Percentiles rank a stretch among this genome's conserved stretches.
Evolutionary conservation across 1,140 invertebrate species (phyloP).

Genomic region (Parapsyche elsis): DNA sequence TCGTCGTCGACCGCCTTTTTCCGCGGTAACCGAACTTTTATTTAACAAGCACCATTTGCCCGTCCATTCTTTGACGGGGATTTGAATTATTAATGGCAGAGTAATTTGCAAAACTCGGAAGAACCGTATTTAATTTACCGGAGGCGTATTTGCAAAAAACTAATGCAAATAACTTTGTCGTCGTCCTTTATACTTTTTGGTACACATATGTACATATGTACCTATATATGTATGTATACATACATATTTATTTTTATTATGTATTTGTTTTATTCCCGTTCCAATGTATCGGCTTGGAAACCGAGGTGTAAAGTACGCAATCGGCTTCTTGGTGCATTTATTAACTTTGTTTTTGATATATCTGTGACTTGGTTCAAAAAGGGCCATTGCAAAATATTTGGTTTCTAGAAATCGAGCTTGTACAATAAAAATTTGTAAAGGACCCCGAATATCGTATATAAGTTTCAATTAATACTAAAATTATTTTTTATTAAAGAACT

Average conservation of each 20-base stretch:
- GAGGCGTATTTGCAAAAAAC: slow-evolving; percentile 29
- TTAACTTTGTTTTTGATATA: too few relatives aligned
- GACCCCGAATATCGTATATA: too few relatives aligned
- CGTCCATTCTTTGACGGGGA: slow-evolving; percentile 27
- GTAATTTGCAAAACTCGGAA: slow-evolving; percentile 24
- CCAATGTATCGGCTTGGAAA: not conserved
- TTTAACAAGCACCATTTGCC: slow-evolving; percentile 31
- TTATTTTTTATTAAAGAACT: too few relatives aligned
- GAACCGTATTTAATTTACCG: slow-evolving; percentile 27
- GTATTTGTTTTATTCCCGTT: not conserved
- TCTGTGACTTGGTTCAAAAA: too few relatives aligned
- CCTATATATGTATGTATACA: too few relatives aligned
- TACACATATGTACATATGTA: too few relatives aligned
- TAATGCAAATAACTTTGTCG: slow-evolving; percentile 32
- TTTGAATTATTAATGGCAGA: slow-evolving; percentile 38
- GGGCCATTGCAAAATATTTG: too few relatives aligned
- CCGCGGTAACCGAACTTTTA: slow-evolving; percentile 22
- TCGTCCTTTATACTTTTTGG: not conserved
- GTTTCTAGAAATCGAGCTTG: too few relatives aligned
- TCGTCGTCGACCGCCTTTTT: slow-evolving; percentile 30
- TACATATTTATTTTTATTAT: not conserved
- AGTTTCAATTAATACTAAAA: too few relatives aligned
- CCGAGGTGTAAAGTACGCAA: too few relatives aligned
- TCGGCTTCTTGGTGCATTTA: too few relatives aligned
- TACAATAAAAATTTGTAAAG: too few relatives aligned